A percentile compares a stretch with the other conserved stretches of the same genome.
Evolutionary conservation across 2,888 invertebrate species (phyloP).

Genomic region (Kryphioiulus occultus): DNA sequence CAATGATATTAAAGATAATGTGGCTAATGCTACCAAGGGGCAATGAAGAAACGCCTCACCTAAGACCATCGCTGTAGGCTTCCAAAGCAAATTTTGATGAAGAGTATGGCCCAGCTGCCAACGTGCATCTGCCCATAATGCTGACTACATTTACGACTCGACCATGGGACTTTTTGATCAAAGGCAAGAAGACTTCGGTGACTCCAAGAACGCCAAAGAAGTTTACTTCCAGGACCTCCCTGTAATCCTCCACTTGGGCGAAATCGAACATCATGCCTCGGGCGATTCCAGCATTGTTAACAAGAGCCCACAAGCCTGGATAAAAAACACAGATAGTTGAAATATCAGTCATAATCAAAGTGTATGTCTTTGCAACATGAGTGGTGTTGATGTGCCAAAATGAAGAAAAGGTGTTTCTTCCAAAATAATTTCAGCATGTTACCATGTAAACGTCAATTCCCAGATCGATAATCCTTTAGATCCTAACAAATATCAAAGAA

Average conservation of each 20-base stretch:
- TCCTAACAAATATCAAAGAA: too few relatives aligned
- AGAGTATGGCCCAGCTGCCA: conserved; percentile 51
- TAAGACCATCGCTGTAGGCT: conserved; percentile 51
- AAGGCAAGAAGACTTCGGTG: conserved; percentile 49
- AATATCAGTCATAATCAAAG: too few relatives aligned
- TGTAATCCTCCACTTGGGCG: conserved; percentile 48
- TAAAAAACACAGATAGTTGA: not conserved
- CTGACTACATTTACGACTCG: conserved; percentile 49
- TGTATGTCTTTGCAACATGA: too few relatives aligned
- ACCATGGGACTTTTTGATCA: conserved; percentile 48
- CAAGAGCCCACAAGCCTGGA: conserved; percentile 51
- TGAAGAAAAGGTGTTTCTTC: too few relatives aligned
- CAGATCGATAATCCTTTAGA: too few relatives aligned
- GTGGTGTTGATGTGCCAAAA: too few relatives aligned
- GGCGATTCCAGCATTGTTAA: conserved; percentile 52
- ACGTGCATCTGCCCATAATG: conserved; percentile 51
- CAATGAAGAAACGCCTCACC: not conserved
- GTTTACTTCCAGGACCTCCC: conserved; percentile 51
- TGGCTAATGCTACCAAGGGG: too few relatives aligned
- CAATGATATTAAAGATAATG: too few relatives aligned
- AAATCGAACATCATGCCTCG: conserved; percentile 52
- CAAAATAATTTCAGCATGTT: too few relatives aligned
- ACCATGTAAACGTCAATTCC: too few relatives aligned
- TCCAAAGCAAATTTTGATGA: conserved; percentile 51
- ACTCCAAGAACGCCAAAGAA: conserved; percentile 48